Conservation (phyloP, 2,888 invertebrate genomes). For the Balanococcus diminutus region DNA sequence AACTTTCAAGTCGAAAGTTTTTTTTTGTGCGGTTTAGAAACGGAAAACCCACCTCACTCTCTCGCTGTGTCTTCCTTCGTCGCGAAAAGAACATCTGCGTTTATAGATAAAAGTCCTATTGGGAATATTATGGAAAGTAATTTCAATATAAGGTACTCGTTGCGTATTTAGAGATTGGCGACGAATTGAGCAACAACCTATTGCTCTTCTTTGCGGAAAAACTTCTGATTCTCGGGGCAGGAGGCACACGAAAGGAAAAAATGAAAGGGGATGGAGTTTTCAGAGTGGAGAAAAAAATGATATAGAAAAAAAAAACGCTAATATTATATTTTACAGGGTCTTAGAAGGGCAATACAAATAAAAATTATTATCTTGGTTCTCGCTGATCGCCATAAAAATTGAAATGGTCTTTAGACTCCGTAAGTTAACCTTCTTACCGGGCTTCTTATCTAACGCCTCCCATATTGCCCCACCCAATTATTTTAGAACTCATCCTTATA, state of each 20-base stretch:
- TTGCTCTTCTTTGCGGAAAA: neutral
- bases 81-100: conserved; percentile 48
- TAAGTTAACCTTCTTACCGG: conserved; percentile 57
- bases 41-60: conserved; percentile 22
- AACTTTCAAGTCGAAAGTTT: neutral
- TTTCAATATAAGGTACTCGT: conserved; percentile 47
- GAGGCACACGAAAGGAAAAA: neutral
- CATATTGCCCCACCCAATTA: conserved; percentile 59
- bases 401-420: conserved; percentile 57
- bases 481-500: conserved; percentile 51
- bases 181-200: neutral
- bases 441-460: conserved; percentile 58
- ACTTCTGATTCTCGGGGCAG: neutral
- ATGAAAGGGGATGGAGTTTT: neutral
- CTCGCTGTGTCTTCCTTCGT: neutral
- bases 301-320: conserved; percentile 38
- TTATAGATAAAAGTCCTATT: conserved; percentile 51
- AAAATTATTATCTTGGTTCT: conserved; percentile 51
- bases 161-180: neutral
- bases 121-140: conserved; percentile 47
- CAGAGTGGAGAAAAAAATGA: conserved; percentile 31
- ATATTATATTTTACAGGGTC: conserved; percentile 55
- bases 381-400: conserved; percentile 58
- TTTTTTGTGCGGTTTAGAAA: neutral
- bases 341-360: conserved; percentile 54